Percentiles rank a stretch among this genome's conserved stretches.
Evolutionary conservation across 2,797 vertebrate genomes (phyloP).

Genomic region (Crax fasciolata): DNA sequence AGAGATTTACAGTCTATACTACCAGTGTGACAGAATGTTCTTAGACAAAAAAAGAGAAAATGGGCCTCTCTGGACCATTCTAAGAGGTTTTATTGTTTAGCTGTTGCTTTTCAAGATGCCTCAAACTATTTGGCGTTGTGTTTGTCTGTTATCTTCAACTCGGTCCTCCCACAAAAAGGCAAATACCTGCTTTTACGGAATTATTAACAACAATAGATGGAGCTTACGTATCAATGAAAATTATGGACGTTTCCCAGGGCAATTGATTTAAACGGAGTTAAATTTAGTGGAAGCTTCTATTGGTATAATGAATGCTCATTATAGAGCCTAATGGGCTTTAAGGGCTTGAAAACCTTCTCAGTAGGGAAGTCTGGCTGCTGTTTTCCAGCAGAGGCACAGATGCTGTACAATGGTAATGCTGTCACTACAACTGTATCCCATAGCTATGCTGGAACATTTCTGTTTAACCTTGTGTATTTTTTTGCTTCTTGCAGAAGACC

Average conservation of each 20-base stretch:
- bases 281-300: conserved; percentile 69
- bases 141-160: conserved; percentile 44
- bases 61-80: conserved; percentile 27
- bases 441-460: fast-evolving
- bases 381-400: conserved; percentile 62
- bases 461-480: conserved; percentile 45
- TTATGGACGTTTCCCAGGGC: conserved; percentile 60
- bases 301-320: conserved; percentile 74
- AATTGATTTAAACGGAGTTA: conserved; percentile 71
- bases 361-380: conserved; percentile 55
- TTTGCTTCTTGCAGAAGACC: conserved; percentile 88
- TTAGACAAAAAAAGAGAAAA: background rate
- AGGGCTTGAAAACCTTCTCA: conserved; percentile 67
- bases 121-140: conserved; percentile 24
- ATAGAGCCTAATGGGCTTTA: conserved; percentile 64
- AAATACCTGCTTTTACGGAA: conserved; percentile 65
- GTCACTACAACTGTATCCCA: background rate
- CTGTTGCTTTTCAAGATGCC: conserved; percentile 48
- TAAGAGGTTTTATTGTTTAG: conserved; percentile 3
- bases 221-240: conserved; percentile 66
- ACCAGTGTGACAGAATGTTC: conserved; percentile 42
- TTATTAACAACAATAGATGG: conserved; percentile 62
- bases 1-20: conserved; percentile 30
- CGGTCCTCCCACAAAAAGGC: conserved; percentile 35
- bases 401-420: conserved; percentile 9